phyloP scores from a whole-genome alignment of 2,797 vertebrate species.

The Gallirallus australis region DNA sequence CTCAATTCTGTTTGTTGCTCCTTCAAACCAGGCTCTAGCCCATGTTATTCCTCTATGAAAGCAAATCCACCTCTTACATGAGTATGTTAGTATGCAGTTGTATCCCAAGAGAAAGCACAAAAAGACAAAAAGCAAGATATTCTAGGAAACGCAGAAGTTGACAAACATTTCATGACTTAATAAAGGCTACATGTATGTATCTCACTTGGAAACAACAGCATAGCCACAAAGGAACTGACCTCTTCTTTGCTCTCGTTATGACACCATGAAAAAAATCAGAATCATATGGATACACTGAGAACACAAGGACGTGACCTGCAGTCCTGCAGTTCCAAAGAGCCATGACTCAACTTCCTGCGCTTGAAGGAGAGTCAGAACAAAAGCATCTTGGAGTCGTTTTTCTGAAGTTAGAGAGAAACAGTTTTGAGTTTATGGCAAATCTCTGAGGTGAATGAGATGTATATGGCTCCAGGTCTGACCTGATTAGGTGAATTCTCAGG shows the following conservation, averaged over 20 bases:
- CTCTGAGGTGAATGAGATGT: neutral
- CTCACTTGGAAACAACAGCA: neutral
- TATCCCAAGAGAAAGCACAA: neutral
- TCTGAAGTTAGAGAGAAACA: neutral
- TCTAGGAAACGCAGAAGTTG: neutral
- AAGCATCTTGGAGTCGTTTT: slow-evolving; percentile 38
- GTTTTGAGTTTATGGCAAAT: neutral
- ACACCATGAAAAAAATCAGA: slow-evolving; percentile 19
- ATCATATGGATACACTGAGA: slow-evolving; percentile 30
- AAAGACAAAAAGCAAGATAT: neutral
- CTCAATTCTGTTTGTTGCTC: neutral
- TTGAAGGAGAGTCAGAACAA: slow-evolving; percentile 43
- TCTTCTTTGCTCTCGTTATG: slow-evolving; percentile 14
- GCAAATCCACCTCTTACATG: neutral
- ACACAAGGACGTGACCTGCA: slow-evolving; percentile 31
- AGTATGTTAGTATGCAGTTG: neutral
- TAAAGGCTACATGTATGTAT: neutral
- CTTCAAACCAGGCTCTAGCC: neutral
- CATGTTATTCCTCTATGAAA: neutral
- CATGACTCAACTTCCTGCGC: slow-evolving; percentile 64
- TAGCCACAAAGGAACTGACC: neutral
- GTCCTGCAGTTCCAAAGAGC: slow-evolving; percentile 34
- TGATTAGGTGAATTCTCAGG: neutral
- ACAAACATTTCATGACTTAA: neutral
- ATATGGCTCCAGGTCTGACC: neutral